phyloP scores from a whole-genome alignment of 2,797 vertebrate species.

The Lepus townsendii region DNA sequence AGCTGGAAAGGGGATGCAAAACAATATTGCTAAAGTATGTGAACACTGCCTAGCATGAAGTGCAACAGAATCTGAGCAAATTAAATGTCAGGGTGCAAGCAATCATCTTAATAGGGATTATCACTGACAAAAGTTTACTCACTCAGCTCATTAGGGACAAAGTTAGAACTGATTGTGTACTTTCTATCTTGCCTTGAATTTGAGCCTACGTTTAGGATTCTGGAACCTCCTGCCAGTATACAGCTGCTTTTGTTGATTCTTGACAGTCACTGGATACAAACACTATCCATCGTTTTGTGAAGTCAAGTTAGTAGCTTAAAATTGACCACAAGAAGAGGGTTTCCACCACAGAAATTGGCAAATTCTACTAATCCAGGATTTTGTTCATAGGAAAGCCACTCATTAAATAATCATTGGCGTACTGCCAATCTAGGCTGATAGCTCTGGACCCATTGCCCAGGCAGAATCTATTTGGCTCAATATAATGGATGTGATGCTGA shows the following conservation, averaged over 20 bases:
- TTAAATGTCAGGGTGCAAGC: not conserved
- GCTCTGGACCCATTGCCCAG: not conserved
- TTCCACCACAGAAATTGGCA: not conserved
- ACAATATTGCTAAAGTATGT: not conserved
- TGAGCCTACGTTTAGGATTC: not conserved
- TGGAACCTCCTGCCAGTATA: not conserved
- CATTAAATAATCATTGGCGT: not conserved
- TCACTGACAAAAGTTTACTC: not conserved
- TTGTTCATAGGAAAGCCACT: not conserved
- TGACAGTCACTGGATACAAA: not conserved
- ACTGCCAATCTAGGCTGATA: not conserved
- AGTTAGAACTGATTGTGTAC: not conserved
- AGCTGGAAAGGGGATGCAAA: not conserved
- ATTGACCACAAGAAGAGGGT: not conserved
- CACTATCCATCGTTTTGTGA: not conserved
- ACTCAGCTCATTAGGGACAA: not conserved
- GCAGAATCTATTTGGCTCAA: not conserved
- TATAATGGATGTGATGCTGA: not conserved
- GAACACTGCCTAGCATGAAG: not conserved
- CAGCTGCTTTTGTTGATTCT: not conserved
- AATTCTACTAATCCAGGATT: not conserved
- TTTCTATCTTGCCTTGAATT: not conserved
- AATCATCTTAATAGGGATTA: not conserved
- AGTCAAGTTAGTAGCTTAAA: not conserved
- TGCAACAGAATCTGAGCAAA: not conserved